These are phyloP conservation scores for Alcis repandata DNA, from an alignment of 2,888 invertebrate species.

Conservation along the genomic window DNA sequence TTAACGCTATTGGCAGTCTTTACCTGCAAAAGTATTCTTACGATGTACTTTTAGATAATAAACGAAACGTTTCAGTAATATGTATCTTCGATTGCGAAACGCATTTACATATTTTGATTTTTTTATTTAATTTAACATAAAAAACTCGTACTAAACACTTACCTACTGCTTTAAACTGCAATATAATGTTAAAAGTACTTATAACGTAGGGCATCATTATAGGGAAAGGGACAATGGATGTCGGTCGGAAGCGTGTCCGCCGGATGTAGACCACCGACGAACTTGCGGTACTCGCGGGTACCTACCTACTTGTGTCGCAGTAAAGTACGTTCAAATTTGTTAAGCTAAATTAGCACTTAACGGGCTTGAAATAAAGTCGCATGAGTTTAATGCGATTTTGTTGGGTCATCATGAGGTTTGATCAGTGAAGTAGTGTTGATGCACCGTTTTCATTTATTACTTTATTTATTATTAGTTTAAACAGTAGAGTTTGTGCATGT, in stretches of 20 bases:
- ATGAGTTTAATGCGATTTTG: not conserved
- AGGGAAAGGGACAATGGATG: slow-evolving; percentile 77
- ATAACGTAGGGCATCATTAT: slow-evolving; percentile 19
- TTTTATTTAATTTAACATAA: too few species aligned
- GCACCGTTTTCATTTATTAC: slow-evolving; percentile 2
- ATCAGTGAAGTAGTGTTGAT: not conserved
- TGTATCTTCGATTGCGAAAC: too few species aligned
- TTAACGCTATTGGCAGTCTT: too few species aligned
- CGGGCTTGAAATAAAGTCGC: not conserved
- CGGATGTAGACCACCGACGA: slow-evolving; percentile 75
- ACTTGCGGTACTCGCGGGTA: slow-evolving; percentile 51
- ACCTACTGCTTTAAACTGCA: not conserved
- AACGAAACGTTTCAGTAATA: too few species aligned
- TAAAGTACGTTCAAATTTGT: not conserved
- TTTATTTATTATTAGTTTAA: too few species aligned
- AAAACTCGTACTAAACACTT: not conserved
- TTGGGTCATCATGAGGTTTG: not conserved
- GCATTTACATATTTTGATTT: not conserved
- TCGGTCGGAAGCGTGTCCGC: slow-evolving; percentile 79
- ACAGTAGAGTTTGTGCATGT: too few species aligned
- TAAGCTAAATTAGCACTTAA: slow-evolving; percentile 3
- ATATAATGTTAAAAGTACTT: slow-evolving; percentile 4
- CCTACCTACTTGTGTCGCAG: slow-evolving; percentile 20
- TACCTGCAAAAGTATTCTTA: too few species aligned
- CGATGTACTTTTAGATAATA: too few species aligned